A percentile compares a stretch with the other conserved stretches of the same genome.
Conservation (phyloP, 2,797 vertebrate species). For the Schizopygopsis pylzovi region DNA sequence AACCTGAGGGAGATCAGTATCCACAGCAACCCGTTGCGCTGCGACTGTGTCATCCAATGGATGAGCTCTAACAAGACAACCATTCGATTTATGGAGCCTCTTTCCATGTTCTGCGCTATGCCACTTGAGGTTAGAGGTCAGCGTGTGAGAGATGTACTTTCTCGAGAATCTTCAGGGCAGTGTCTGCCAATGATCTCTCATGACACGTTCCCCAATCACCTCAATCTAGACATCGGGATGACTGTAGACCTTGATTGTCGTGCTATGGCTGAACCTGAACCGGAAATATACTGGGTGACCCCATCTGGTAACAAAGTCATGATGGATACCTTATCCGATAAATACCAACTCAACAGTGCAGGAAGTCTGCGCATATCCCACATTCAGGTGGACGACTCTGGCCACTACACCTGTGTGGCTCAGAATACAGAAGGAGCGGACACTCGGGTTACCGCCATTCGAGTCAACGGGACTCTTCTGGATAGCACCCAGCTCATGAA, state of each 20-base stretch:
- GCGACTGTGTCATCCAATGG: constrained; percentile 96
- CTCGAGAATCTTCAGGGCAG: constrained; percentile 83
- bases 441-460: constrained; percentile 88
- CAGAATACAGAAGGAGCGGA: constrained; percentile 93
- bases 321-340: constrained; percentile 86
- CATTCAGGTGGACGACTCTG: constrained; percentile 90
- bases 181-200: constrained; percentile 96
- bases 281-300: constrained; percentile 98
- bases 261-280: constrained; percentile 94
- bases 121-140: constrained; percentile 88
- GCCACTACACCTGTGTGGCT: constrained; percentile 94
- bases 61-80: constrained; percentile 92
- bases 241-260: constrained; percentile 89
- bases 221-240: constrained; percentile 88
- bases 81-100: constrained; percentile 96
- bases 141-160: constrained; percentile 87
- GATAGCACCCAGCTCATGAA: constrained; percentile 92
- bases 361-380: constrained; percentile 89
- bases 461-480: constrained; percentile 92
- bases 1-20: constrained; percentile 96
- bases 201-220: constrained; percentile 87
- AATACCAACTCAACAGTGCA: constrained; percentile 87
- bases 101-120: constrained; percentile 93
- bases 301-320: constrained; percentile 92
- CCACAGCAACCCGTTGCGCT: constrained; percentile 93